Base-by-base conservation (phyloP, 2,797 vertebrate genomes). In the Karalla daura region DNA sequence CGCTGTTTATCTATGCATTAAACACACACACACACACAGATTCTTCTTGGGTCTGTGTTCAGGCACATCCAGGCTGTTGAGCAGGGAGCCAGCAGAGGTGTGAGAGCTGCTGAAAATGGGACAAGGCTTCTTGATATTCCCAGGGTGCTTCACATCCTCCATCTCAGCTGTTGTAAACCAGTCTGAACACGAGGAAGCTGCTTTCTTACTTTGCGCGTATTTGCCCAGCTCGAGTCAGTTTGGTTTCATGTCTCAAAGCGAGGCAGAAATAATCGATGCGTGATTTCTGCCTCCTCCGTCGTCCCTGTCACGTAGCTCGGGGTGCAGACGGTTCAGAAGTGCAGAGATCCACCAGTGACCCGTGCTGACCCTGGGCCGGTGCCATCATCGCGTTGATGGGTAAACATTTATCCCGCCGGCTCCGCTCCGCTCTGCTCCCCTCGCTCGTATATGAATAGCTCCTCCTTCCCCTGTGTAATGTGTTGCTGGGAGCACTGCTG, bases 371-470 rank as follows among this genome's bases (percentile, higher is more conserved):
- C 59, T 0, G 36, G 43, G 56, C 67, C 18, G 72, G 83, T 80
- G 80, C 65, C 71, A 45, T 77, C 67, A 4, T 87, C 66, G 32
- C 40, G 62, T 70, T 74, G 70, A 71, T 58, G 63, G 74, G 43
- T 61, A 74, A 89, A 84, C 59, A 68, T 70, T 56, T 53, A 46
- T 32, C 63, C 82, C 70, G 0, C 27, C 23, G 27, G 82, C 55
- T 30, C 72, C 14, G 45, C 69, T 21, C 55, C 11, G 63, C 72
- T 65, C 15, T n/a, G 28, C 55, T 51, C 32, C 43, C 17, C 50
- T 56, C 25, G 53, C 67, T 70, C 8, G 27, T 64, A 30, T 41
- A 66, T 53, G 74, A 77, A 69, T 47, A 67, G 70, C 78, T 70
- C 54, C 78, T 54, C 51, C 58, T 60, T 66, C 60, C 67, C 65